Evolutionary conservation across 2,888 invertebrate genomes (phyloP), one percentile per base, ranked within the genome.

Genomic region (Dioctria rufipes): DNA sequence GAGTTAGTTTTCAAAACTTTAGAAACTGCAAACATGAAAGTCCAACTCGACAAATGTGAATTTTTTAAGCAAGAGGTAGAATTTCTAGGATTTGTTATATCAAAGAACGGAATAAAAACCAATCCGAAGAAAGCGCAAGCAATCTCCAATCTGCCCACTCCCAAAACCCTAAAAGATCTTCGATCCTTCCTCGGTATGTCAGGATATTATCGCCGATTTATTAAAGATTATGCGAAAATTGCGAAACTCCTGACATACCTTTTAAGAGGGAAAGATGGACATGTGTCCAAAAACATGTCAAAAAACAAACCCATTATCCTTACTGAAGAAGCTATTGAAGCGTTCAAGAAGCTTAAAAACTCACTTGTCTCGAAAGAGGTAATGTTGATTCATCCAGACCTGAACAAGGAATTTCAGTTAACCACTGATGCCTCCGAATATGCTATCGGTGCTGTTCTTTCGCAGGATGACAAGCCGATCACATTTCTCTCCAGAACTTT

Each of bases 401-500:
- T 67, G 3, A 42, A 43, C 0, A 67, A 46, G 4, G 67, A 67
- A 3, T 67, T 39, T 5, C 25, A 67, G 42, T 5, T 67, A 2
- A 67, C 67, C 42, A 67, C 40, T 3, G 67, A 67, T 43, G 67
- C 67, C 3, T 67, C n/a, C n/a, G n/a, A n/a, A n/a, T n/a, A n/a
- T n/a, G n/a, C n/a, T 5, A 11, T 58, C 1, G 58, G 58, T 13
- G 58, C 58, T 3, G 58, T 58, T 1, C 2, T 58, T 3, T 2
- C 2, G 1, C 58, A 58, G 11, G 37, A 46, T 0, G 40, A 37
- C 3, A 67, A 73, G 73, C 80, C 80, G 4, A 81, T 82, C 39
- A 78, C 66, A 2, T 83, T 83, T 13, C 54, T 83, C 2, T 81
- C 81, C 0, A 63, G 83, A 67, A 83, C 80, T 1, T 51, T 83